These are phyloP conservation scores for Harpagifer antarcticus DNA, from an alignment of 2,797 vertebrate genomes.

Conservation along the genomic window DNA sequence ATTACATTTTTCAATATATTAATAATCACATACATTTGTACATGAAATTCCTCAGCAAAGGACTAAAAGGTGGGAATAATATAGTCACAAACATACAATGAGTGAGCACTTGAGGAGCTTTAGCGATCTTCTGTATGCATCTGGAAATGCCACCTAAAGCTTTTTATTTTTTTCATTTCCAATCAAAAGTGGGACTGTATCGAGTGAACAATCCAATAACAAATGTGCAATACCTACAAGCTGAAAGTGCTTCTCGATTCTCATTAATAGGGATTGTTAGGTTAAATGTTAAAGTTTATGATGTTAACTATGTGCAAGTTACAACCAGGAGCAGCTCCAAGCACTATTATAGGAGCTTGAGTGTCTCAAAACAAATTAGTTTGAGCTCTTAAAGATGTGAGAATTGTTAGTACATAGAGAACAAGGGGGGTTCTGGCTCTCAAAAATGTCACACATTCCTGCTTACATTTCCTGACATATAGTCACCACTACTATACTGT, in stretches of 20 bases:
- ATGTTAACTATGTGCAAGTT: not conserved
- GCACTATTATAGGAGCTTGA: not conserved
- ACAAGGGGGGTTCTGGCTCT: not conserved
- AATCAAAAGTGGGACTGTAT: too few relatives aligned
- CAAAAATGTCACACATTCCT: constrained; percentile 8
- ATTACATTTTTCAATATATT: too few relatives aligned
- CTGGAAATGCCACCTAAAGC: too few relatives aligned
- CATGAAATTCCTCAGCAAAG: too few relatives aligned
- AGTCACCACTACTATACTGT: not conserved
- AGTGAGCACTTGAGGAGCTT: too few relatives aligned
- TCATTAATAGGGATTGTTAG: not conserved
- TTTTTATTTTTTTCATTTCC: too few relatives aligned
- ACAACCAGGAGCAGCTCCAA: not conserved
- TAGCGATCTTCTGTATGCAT: too few relatives aligned
- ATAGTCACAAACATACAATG: too few relatives aligned
- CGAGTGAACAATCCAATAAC: too few relatives aligned
- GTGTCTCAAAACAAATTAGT: not conserved
- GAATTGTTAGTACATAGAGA: not conserved
- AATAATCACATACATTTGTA: too few relatives aligned
- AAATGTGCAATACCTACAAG: too few relatives aligned
- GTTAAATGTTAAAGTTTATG: not conserved
- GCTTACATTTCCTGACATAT: constrained; percentile 1
- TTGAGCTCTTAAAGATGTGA: not conserved
- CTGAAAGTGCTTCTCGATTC: not conserved
- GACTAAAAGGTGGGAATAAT: too few relatives aligned